Conservation (phyloP, 2,888 invertebrate genomes). For the Arrhopalites spinosus region DNA sequence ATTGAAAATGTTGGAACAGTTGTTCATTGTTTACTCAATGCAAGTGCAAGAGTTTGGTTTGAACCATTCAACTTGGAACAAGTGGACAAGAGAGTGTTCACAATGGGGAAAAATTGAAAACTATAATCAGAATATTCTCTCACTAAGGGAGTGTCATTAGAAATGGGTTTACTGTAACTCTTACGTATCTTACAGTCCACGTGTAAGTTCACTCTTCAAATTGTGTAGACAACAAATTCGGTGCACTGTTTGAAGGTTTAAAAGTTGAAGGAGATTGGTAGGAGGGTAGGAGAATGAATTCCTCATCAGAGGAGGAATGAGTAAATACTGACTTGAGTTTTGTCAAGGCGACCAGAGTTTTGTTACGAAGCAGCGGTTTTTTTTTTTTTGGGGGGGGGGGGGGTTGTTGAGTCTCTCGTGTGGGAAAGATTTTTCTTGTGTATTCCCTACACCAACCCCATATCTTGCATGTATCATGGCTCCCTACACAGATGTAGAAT, state of each 20-base stretch:
- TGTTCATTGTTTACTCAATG: neutral
- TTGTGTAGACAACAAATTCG: too few relatives aligned
- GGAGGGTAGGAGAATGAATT: neutral
- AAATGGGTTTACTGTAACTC: too few relatives aligned
- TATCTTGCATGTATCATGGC: neutral
- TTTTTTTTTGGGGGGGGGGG: neutral
- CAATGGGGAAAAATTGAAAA: too few relatives aligned
- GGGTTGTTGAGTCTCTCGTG: neutral
- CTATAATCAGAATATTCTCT: too few relatives aligned
- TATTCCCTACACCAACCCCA: neutral
- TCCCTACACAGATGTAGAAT: neutral
- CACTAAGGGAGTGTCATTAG: too few relatives aligned
- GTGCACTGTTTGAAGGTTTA: neutral
- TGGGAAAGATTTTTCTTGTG: slow-evolving; percentile 6
- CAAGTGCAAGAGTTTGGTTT: too few relatives aligned
- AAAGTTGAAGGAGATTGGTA: neutral
- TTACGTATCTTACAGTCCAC: too few relatives aligned
- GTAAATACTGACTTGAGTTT: slow-evolving; percentile 26
- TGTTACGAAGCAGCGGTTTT: neutral
- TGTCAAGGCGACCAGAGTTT: slow-evolving; percentile 15
- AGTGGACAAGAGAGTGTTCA: too few relatives aligned
- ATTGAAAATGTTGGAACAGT: neutral
- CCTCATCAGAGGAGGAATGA: slow-evolving; percentile 8
- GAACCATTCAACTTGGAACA: too few relatives aligned
- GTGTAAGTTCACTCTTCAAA: too few relatives aligned